Conservation (phyloP, 2,113 vertebrate species). For the Pangasianodon hypophthalmus region DNA sequence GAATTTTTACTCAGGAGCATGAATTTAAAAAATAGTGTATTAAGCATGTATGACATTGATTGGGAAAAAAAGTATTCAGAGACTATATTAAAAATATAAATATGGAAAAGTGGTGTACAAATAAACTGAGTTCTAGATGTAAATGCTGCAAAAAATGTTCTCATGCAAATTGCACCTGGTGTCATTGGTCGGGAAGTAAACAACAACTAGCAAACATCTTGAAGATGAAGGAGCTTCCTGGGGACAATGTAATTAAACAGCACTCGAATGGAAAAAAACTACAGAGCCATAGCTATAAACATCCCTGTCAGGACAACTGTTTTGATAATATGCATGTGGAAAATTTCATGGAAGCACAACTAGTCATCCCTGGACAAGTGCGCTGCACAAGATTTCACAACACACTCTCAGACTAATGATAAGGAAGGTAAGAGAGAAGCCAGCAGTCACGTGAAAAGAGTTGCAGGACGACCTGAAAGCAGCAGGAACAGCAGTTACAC, state of each 20-base stretch:
- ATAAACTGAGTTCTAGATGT: no score
- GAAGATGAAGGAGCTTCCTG: background rate
- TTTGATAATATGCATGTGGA: no score
- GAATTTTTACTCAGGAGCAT: background rate
- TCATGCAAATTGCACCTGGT: background rate
- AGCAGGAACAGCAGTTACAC: background rate
- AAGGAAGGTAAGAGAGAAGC: no score
- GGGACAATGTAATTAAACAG: background rate
- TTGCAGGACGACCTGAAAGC: background rate
- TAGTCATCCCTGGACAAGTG: no score
- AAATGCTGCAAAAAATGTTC: no score
- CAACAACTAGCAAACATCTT: background rate
- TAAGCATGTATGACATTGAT: background rate
- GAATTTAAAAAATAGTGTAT: no score
- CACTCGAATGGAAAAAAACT: no score
- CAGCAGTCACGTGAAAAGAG: background rate
- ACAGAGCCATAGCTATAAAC: no score
- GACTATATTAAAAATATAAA: background rate
- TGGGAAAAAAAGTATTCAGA: background rate
- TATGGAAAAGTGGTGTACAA: background rate
- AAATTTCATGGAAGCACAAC: no score
- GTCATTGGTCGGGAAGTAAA: background rate
- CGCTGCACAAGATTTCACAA: no score
- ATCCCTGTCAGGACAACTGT: no score
- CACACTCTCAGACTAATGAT: no score